A percentile compares a stretch with the other conserved stretches of the same genome.
Evolutionary conservation across 37 sponge, comb jelly and placozoan species (phyloP).

Genomic region (Ianthella basta): DNA sequence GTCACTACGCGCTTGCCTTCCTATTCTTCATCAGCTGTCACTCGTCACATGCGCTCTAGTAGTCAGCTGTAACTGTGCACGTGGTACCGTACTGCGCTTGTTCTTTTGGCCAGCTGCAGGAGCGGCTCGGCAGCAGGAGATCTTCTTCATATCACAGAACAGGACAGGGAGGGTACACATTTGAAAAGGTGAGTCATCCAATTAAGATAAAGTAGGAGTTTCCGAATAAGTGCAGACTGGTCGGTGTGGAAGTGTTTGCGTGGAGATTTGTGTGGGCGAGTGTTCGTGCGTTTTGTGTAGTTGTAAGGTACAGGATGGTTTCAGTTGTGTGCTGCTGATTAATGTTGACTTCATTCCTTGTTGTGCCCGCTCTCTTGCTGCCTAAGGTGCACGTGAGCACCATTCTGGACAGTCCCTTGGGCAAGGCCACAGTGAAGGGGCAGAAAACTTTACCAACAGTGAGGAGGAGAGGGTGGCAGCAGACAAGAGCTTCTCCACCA

Average conservation of each 20-base stretch:
- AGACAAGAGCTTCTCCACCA: slow-evolving; percentile 22
- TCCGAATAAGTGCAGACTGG: no score
- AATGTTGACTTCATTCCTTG: no score
- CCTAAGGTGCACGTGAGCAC: slow-evolving; percentile 34
- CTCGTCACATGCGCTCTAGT: no score
- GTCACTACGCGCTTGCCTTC: not conserved
- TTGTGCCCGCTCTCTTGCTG: no score
- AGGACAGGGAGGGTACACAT: slow-evolving; percentile 37
- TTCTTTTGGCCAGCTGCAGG: slow-evolving; percentile 73
- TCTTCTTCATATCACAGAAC: slow-evolving; percentile 83
- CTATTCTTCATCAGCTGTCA: no score
- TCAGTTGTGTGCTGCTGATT: no score
- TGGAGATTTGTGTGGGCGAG: no score
- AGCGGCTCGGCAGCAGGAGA: slow-evolving; percentile 47
- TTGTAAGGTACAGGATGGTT: no score
- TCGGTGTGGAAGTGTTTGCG: not conserved
- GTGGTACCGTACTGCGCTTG: no score
- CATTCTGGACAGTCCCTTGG: slow-evolving; percentile 30
- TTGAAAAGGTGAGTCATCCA: slow-evolving; percentile 42
- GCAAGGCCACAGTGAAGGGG: slow-evolving; percentile 28
- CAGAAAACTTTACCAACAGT: slow-evolving; percentile 18
- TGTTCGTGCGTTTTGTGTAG: not conserved
- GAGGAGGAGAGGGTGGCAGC: not conserved
- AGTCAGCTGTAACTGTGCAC: slow-evolving; percentile 57
- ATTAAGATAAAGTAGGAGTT: no score